Conservation (phyloP, 2,797 vertebrate genomes). For the Danio choprae region DNA sequence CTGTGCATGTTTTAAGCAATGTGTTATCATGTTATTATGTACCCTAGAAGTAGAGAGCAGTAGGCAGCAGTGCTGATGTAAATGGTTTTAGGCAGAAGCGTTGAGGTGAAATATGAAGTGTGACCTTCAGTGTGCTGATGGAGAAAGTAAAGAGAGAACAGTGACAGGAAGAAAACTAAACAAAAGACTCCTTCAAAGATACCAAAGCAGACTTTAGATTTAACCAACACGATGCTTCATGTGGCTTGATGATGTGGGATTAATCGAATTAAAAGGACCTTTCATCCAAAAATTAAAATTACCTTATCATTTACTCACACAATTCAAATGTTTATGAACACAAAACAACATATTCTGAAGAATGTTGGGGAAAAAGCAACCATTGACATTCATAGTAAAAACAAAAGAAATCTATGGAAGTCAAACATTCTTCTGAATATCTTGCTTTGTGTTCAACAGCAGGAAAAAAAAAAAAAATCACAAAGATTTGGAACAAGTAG, state of each 20-base stretch:
- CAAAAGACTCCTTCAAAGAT: conserved; percentile 1
- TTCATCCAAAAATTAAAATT: no score
- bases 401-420: no score
- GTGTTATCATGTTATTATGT: background rate
- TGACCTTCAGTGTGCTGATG: conserved; percentile 36
- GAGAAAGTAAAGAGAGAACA: conserved; percentile 6
- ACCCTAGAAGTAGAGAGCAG: background rate
- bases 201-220: background rate
- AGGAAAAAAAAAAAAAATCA: no score
- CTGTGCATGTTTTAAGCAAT: background rate
- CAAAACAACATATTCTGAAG: no score
- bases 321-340: no score
- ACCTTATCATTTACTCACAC: no score
- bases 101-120: conserved; percentile 25
- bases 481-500: no score
- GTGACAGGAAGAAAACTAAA: conserved; percentile 2
- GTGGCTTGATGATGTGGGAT: background rate
- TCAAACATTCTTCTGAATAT: no score
- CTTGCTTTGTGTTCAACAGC: no score
- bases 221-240: background rate
- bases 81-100: background rate
- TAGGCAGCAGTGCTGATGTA: background rate
- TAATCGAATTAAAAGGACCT: no score
- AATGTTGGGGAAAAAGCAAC: no score
- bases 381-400: no score